Evolutionary conservation across 2,797 vertebrate genomes (phyloP).

Genomic region (Typhlichthys eigenmanni): DNA sequence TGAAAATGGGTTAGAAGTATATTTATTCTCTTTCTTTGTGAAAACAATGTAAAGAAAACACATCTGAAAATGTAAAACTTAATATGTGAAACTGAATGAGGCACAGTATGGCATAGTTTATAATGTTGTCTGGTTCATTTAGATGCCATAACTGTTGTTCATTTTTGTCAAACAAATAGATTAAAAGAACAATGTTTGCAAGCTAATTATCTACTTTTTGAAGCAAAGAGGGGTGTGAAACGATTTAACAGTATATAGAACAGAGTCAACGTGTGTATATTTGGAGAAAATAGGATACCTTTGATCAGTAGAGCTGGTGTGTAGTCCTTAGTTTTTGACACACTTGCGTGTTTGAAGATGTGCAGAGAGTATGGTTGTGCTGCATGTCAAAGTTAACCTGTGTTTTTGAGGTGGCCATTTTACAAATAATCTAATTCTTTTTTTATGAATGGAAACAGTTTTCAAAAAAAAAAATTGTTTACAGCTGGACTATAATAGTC

Average conservation of each 20-base stretch:
- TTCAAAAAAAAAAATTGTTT: slow-evolving; percentile 35
- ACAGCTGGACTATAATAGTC: slow-evolving; percentile 64
- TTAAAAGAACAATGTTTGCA: slow-evolving; percentile 77
- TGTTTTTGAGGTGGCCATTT: slow-evolving; percentile 83
- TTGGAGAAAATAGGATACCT: slow-evolving; percentile 80
- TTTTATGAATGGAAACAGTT: slow-evolving; percentile 73
- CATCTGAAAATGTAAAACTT: slow-evolving; percentile 77
- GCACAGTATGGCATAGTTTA: slow-evolving; percentile 81
- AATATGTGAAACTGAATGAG: slow-evolving; percentile 76
- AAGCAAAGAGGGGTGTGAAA: slow-evolving; percentile 75
- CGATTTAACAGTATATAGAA: slow-evolving; percentile 82
- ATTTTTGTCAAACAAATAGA: slow-evolving; percentile 71
- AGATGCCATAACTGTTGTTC: slow-evolving; percentile 79
- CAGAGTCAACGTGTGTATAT: slow-evolving; percentile 81
- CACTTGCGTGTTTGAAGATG: slow-evolving; percentile 81
- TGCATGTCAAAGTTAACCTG: slow-evolving; percentile 83
- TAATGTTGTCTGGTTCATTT: slow-evolving; percentile 80
- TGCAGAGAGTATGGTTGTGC: slow-evolving; percentile 84
- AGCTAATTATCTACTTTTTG: slow-evolving; percentile 79
- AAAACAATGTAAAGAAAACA: slow-evolving; percentile 73
- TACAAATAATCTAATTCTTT: slow-evolving; percentile 72
- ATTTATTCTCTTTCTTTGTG: slow-evolving; percentile 79
- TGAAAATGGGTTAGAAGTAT: slow-evolving; percentile 76
- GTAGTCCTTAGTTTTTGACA: slow-evolving; percentile 80
- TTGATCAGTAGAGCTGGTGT: slow-evolving; percentile 83